A percentile compares a stretch with the other conserved stretches of the same genome.
phyloP scores from a whole-genome alignment of 1,140 invertebrate species.

The Diorhabda elongata region DNA sequence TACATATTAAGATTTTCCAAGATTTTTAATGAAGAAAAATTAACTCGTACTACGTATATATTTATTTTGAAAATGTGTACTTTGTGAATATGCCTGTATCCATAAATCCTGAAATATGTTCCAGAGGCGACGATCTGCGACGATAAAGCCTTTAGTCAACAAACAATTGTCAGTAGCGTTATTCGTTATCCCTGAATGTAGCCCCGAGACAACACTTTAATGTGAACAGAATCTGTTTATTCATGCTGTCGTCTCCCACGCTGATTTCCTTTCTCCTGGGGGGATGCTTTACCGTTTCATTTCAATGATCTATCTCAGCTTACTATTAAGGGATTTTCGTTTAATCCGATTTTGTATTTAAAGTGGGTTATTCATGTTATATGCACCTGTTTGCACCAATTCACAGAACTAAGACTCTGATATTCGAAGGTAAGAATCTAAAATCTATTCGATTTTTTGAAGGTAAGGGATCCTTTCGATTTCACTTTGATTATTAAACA shows the following conservation, averaged over 20 bases:
- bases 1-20: too few species aligned
- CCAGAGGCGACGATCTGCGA: constrained; percentile 1
- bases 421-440: too few species aligned
- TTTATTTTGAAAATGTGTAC: too few species aligned
- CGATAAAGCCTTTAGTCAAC: background rate
- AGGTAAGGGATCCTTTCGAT: too few species aligned
- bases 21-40: too few species aligned
- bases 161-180: background rate
- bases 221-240: constrained; percentile 23
- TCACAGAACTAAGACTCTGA: background rate
- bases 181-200: background rate
- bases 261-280: constrained; percentile 28
- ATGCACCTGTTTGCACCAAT: constrained; percentile 20
- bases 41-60: too few species aligned
- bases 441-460: too few species aligned
- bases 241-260: constrained; percentile 34
- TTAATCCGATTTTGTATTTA: constrained; percentile 26
- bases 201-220: constrained; percentile 5
- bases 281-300: constrained; percentile 24
- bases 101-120: background rate
- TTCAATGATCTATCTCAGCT: constrained; percentile 1
- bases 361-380: background rate
- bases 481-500: too few species aligned
- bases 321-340: background rate
- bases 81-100: too few species aligned